phyloP scores from a whole-genome alignment of 2,113 vertebrate genomes.

The Muntiacus muntjak region DNA sequence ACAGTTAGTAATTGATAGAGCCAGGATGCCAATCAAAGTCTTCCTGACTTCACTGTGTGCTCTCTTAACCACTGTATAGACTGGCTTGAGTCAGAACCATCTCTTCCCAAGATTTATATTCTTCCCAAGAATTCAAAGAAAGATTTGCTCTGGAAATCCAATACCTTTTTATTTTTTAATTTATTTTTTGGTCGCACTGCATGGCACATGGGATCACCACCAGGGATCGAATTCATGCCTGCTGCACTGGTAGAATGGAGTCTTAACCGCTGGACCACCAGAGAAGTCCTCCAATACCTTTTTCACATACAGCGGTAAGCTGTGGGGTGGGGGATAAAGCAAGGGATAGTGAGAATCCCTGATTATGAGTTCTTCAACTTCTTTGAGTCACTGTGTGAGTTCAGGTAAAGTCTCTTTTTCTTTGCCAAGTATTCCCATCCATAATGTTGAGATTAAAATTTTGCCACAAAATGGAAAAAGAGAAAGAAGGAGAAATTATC shows the following conservation, averaged over 20 bases:
- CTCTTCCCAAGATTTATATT: neutral
- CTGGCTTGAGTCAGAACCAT: neutral
- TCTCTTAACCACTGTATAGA: neutral
- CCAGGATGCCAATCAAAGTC: neutral
- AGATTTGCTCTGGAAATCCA: neutral
- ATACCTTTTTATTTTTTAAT: neutral
- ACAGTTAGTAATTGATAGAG: neutral
- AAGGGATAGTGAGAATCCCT: neutral
- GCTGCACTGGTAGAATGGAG: neutral
- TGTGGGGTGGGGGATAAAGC: neutral
- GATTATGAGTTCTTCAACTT: neutral
- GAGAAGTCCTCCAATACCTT: neutral
- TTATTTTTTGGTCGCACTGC: neutral
- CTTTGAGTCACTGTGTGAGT: neutral
- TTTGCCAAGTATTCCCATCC: neutral
- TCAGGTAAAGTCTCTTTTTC: neutral
- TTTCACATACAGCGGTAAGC: neutral
- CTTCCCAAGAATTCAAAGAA: neutral
- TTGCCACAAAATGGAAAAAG: neutral
- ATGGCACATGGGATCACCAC: neutral
- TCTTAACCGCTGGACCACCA: neutral
- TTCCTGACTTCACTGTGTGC: neutral
- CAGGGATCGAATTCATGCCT: neutral
- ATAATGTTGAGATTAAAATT: neutral
- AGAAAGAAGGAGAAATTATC: neutral